Conservation (phyloP, 2,888 invertebrate genomes). For the Clusia tigrina region DNA sequence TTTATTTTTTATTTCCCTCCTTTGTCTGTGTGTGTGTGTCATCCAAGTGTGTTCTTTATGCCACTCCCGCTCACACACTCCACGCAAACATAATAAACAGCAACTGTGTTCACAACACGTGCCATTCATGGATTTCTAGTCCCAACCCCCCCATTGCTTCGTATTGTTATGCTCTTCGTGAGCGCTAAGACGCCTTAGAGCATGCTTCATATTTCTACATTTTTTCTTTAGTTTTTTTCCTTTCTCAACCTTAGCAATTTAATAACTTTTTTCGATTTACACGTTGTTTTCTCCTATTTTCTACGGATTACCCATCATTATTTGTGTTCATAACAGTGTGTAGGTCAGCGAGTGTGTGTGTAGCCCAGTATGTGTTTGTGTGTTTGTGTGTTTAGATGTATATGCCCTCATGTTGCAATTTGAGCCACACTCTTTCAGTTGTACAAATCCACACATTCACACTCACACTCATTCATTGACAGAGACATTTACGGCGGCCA, state of each 20-base stretch:
- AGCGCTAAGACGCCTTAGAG: not conserved
- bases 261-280: not conserved
- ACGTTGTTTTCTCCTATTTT: not conserved
- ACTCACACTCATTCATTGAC: not conserved
- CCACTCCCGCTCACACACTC: not conserved
- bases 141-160: not conserved
- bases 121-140: no score
- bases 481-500: not conserved
- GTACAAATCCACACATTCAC: no score
- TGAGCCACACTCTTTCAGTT: no score
- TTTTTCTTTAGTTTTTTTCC: not conserved
- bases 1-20: no score
- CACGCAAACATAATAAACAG: not conserved
- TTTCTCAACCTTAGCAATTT: not conserved
- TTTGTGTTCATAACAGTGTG: not conserved
- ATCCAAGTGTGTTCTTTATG: no score
- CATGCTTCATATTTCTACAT: not conserved
- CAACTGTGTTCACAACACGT: slow-evolving; percentile 1
- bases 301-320: not conserved
- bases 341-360: no score
- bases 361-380: not conserved
- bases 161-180: not conserved
- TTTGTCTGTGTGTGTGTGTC: no score
- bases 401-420: not conserved
- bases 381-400: not conserved